Percentiles rank a stretch among this genome's conserved stretches.
phyloP scores from a whole-genome alignment of 2,113 vertebrate genomes.

The Columbina picui region DNA sequence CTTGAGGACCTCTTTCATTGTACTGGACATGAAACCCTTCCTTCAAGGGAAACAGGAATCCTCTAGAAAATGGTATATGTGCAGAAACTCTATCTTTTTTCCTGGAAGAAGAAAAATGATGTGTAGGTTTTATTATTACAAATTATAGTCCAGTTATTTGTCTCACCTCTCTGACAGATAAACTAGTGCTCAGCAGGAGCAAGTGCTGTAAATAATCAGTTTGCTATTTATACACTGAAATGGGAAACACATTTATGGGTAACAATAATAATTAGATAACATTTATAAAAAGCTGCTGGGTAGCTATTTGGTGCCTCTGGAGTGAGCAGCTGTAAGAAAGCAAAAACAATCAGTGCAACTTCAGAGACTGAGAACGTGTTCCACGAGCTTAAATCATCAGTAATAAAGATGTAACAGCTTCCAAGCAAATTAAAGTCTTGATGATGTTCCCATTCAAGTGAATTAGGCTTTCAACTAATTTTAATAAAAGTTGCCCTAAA shows the following conservation, averaged over 20 bases:
- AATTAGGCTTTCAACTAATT: slow-evolving; percentile 3
- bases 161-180: slow-evolving; percentile 30
- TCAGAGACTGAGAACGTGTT: slow-evolving; percentile 29
- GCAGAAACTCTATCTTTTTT: not conserved
- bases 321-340: slow-evolving; percentile 53
- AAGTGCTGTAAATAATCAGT: slow-evolving; percentile 55
- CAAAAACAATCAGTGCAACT: slow-evolving; percentile 44
- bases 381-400: slow-evolving; percentile 25
- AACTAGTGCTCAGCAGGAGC: slow-evolving; percentile 11
- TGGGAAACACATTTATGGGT: slow-evolving; percentile 14
- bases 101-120: not conserved
- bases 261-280: slow-evolving; percentile 58
- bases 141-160: slow-evolving; percentile 20
- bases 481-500: slow-evolving; percentile 30
- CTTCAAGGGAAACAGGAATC: not conserved
- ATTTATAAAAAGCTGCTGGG: slow-evolving; percentile 7
- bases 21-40: not conserved
- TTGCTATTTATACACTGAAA: slow-evolving; percentile 44
- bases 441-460: slow-evolving; percentile 30
- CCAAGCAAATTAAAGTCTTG: slow-evolving; percentile 15
- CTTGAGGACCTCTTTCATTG: not conserved
- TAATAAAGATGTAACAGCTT: slow-evolving; percentile 53
- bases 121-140: not conserved
- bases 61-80: not conserved
- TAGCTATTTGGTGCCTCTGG: slow-evolving; percentile 41